A percentile compares a stretch with the other conserved stretches of the same genome.
Evolutionary conservation across 1,140 invertebrate species (phyloP).

Genomic region (Adoxophyes honmai): DNA sequence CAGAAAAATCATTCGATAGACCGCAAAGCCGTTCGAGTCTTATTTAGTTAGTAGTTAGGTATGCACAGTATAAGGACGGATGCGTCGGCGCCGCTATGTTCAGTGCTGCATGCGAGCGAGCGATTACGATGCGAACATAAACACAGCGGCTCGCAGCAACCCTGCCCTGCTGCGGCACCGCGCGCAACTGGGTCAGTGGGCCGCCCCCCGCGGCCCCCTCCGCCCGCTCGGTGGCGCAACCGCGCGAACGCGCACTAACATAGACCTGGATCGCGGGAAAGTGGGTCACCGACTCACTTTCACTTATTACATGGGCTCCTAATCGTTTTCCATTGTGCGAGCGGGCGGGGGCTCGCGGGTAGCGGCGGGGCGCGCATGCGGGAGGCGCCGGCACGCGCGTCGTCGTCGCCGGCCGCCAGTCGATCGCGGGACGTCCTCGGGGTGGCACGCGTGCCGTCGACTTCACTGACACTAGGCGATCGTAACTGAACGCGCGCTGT

Average conservation of each 20-base stretch:
- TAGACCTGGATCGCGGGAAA: slow-evolving; percentile 83
- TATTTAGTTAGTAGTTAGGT: no score
- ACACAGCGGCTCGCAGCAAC: slow-evolving; percentile 67
- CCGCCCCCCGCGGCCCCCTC: slow-evolving; percentile 67
- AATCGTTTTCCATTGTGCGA: slow-evolving; percentile 81
- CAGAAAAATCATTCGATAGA: no score
- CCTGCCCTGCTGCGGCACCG: slow-evolving; percentile 74
- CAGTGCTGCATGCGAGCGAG: slow-evolving; percentile 4
- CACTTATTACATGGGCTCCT: slow-evolving; percentile 82
- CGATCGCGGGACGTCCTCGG: slow-evolving; percentile 65
- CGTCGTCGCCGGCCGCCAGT: slow-evolving; percentile 64
- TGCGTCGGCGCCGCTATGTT: neutral
- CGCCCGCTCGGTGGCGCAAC: slow-evolving; percentile 69
- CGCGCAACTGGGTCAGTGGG: slow-evolving; percentile 83
- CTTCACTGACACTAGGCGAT: slow-evolving; percentile 41
- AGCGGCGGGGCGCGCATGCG: slow-evolving; percentile 77
- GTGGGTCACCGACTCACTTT: slow-evolving; percentile 83
- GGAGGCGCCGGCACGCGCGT: slow-evolving; percentile 71
- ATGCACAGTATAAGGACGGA: neutral
- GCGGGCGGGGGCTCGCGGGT: slow-evolving; percentile 69
- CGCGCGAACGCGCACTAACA: slow-evolving; percentile 78
- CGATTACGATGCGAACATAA: slow-evolving; percentile 44
- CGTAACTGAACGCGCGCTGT: slow-evolving; percentile 58
- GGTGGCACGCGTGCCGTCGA: slow-evolving; percentile 56
- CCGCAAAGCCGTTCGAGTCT: no score